A percentile compares a stretch with the other conserved stretches of the same genome.
Conservation (phyloP, 2,113 vertebrate species). For the Xerus inauris region DNA sequence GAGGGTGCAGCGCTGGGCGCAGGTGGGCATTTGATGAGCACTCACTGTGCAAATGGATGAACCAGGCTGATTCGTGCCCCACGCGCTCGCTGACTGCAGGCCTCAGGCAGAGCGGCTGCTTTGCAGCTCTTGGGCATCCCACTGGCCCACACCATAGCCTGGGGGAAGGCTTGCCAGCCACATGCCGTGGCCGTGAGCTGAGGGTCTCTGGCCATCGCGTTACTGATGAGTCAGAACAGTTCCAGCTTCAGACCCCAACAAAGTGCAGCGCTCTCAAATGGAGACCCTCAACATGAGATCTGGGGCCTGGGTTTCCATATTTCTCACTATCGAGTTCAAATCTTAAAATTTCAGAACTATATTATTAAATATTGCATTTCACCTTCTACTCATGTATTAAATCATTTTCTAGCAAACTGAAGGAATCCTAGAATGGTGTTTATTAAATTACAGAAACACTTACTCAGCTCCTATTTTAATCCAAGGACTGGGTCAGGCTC, state of each 20-base stretch:
- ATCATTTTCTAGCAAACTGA: neutral
- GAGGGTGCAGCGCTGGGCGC: too few relatives aligned
- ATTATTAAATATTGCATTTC: neutral
- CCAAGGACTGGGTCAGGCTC: neutral
- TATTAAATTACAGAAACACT: neutral
- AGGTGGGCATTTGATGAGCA: accelerated
- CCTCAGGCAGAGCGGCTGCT: neutral
- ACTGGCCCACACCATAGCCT: accelerated
- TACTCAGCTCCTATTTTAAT: neutral
- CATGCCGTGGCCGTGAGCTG: accelerated
- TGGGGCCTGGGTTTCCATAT: neutral
- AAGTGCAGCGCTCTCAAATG: neutral
- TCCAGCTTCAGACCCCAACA: neutral
- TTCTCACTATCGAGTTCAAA: neutral
- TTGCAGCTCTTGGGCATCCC: accelerated
- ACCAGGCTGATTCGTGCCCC: neutral
- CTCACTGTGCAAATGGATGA: neutral
- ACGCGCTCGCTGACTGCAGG: neutral
- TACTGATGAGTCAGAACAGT: neutral
- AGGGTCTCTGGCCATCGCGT: neutral
- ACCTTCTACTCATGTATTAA: neutral
- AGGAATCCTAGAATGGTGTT: neutral
- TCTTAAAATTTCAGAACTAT: neutral
- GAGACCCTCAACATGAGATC: neutral
- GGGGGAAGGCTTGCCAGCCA: accelerated